These are phyloP conservation scores for Trichonephila clavipes DNA, from an alignment of 1,140 invertebrate species.

Conservation along the genomic window DNA sequence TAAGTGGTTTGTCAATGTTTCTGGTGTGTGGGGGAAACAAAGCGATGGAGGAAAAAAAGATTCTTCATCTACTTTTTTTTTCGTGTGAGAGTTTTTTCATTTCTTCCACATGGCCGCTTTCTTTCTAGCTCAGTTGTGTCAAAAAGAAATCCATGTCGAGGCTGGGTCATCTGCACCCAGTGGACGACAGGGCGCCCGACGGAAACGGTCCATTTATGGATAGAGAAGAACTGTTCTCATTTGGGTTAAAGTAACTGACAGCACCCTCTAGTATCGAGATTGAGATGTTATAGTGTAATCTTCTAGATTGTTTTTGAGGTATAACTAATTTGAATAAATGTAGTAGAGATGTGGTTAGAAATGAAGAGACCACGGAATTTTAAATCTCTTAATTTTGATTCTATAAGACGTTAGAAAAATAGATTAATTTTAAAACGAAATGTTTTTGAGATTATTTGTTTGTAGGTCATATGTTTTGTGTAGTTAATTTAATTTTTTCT, in stretches of 20 bases:
- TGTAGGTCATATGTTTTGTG: too few species aligned
- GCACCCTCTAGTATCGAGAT: neutral
- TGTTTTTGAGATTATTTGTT: too few species aligned
- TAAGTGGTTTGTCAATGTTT: neutral
- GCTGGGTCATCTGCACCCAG: neutral
- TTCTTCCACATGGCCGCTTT: neutral
- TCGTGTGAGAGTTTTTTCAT: neutral
- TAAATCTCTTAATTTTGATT: too few species aligned
- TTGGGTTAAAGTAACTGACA: neutral
- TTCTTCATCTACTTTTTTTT: neutral
- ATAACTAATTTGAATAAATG: too few species aligned
- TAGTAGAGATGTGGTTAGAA: too few species aligned
- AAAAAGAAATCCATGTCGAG: conserved; percentile 38
- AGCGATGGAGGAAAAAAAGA: neutral
- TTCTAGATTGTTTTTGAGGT: too few species aligned
- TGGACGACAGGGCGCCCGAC: conserved; percentile 14
- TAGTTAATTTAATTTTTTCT: too few species aligned
- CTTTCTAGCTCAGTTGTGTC: neutral
- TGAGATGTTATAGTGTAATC: too few species aligned
- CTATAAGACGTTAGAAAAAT: too few species aligned
- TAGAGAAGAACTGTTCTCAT: too few species aligned
- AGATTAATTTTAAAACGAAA: too few species aligned
- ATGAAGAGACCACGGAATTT: too few species aligned
- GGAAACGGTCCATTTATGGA: conserved; percentile 29
- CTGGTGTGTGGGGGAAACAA: neutral